These are phyloP conservation scores for Chloropsis hardwickii DNA, from an alignment of 2,113 vertebrate genomes.

Conservation along the genomic window DNA sequence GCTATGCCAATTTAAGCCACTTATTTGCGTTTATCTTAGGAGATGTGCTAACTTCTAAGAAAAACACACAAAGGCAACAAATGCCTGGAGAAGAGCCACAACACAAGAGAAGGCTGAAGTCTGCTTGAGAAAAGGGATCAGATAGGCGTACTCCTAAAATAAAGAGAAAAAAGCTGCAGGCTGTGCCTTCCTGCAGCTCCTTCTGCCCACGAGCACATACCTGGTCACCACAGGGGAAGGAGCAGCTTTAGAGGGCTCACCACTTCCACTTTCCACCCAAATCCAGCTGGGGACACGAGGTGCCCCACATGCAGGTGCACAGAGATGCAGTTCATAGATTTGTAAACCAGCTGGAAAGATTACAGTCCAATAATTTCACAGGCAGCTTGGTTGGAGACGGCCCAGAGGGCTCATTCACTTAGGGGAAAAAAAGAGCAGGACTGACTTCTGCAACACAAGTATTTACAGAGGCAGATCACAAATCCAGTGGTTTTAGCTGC, in stretches of 20 bases:
- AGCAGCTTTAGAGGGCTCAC: neutral
- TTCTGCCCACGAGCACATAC: rapidly evolving
- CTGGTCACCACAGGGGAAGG: neutral
- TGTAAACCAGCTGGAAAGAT: neutral
- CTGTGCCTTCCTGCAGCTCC: neutral
- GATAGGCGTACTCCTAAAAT: neutral
- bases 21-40: neutral
- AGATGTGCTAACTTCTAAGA: neutral
- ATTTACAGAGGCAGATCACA: slow-evolving; percentile 30
- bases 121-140: neutral
- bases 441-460: slow-evolving; percentile 21
- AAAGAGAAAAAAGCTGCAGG: neutral
- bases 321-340: neutral
- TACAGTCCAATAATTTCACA: neutral
- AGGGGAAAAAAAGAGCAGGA: neutral
- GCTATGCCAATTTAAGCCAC: neutral
- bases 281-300: neutral
- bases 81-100: neutral
- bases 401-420: neutral
- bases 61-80: neutral
- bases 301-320: rapidly evolving
- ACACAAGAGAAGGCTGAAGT: neutral
- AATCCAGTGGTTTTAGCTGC: slow-evolving; percentile 37
- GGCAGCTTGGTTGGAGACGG: neutral
- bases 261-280: neutral